Evolutionary conservation across 2,113 vertebrate genomes (phyloP).

Genomic region (Poecile atricapillus): DNA sequence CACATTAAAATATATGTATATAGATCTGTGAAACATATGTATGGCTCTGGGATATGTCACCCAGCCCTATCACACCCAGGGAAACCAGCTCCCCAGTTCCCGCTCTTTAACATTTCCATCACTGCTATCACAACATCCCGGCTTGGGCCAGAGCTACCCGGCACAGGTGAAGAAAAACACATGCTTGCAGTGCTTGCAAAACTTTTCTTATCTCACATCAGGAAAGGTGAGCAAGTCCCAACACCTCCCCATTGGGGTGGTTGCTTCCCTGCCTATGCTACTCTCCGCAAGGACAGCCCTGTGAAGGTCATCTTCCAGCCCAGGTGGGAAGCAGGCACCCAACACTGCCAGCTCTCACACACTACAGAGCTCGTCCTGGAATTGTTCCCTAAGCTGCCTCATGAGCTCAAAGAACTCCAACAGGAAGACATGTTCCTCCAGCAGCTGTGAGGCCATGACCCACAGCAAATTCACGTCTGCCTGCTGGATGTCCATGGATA

Average conservation of each 20-base stretch:
- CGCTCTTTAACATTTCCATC: neutral
- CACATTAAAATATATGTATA: neutral
- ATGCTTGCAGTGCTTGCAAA: neutral
- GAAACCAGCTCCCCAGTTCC: neutral
- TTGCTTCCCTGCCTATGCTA: neutral
- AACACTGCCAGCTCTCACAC: neutral
- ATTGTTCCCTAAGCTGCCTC: constrained; percentile 87
- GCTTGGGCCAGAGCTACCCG: neutral
- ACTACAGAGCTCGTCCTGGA: constrained; percentile 90
- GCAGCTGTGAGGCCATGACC: constrained; percentile 85
- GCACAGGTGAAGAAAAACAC: neutral
- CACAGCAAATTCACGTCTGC: constrained; percentile 86
- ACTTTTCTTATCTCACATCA: neutral
- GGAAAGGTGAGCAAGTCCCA: neutral
- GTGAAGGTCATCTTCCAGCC: neutral
- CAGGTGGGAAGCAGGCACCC: neutral
- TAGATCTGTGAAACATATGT: neutral
- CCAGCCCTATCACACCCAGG: neutral
- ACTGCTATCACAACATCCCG: neutral
- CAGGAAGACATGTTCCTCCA: constrained; percentile 88
- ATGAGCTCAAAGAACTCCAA: constrained; percentile 91
- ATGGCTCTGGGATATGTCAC: neutral
- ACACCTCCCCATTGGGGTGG: fast-evolving
- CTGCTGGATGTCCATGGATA: constrained; percentile 87
- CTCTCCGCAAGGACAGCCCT: neutral